Base-by-base conservation (phyloP, 2,113 vertebrate species). In the Caretta caretta region DNA sequence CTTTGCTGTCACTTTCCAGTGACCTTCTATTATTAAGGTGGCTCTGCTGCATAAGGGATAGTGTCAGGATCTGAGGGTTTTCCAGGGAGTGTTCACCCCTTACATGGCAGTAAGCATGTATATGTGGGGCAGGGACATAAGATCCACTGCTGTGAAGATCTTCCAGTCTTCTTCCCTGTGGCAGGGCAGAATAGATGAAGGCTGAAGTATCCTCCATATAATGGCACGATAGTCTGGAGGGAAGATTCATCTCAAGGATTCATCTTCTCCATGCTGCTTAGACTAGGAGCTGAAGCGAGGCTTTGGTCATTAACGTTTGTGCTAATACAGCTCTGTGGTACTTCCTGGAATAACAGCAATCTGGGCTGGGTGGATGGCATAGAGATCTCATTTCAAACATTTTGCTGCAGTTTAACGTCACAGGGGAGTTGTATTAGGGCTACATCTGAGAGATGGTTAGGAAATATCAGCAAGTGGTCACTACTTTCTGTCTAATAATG, bases 341-440 rank as follows among this genome's bases (percentile, higher is more conserved):
- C 31, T 69, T 69, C 95, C 75, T 1, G 57, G 85, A 92, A 90
- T 14, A 25, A 80, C 2, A 90, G 89, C 96, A 97, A 97, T 95
- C 92, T 75, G 90, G 92, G 97, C 83, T 95, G 93, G 94, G 94
- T 97, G 97, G 92, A 25, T 97, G 94, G 89, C 96, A 96, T 35
- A 69, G 62, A n/a, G 8, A 69, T 19, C 31, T 35, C 62, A 69
- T 69, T 69, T 69, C 16, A 69, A 35, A 65, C 4, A 8, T 69
- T n/a, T 69, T n/a, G 35, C 80, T 95, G 90, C 93, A 97, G 95
- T 97, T 95, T 51, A 96, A 89, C 80, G 53, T 88, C 86, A 94
- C 57, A 0, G 78, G 72, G 90, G 83, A 95, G 95, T 96, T 96
- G 95, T 97, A 96, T 97, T 94, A 96, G 97, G 96, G 94, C 92